Conservation (phyloP, 2,113 vertebrate species). For the Balaenoptera acutorostrata region DNA sequence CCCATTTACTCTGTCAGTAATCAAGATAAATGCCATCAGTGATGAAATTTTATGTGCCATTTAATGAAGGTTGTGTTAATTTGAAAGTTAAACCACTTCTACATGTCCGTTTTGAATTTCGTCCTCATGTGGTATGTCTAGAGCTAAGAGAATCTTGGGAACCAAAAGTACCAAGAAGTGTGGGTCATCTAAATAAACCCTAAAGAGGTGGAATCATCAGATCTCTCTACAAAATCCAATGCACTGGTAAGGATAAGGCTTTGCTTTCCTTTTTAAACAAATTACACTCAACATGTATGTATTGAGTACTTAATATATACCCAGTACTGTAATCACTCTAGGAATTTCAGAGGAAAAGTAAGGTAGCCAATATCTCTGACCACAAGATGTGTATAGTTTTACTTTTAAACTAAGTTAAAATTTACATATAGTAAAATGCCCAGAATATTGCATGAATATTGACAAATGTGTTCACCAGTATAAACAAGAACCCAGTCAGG, state of each 20-base stretch:
- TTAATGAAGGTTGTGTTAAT: background rate
- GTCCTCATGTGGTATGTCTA: background rate
- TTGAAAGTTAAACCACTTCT: background rate
- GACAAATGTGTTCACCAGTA: background rate
- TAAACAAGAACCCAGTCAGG: background rate
- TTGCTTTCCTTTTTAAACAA: background rate
- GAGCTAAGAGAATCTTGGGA: background rate
- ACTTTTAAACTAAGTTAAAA: background rate
- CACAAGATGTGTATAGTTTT: background rate
- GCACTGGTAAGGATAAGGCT: background rate
- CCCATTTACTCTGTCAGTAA: constrained; percentile 59
- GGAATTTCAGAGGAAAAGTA: background rate
- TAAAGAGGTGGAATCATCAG: background rate
- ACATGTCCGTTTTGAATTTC: background rate
- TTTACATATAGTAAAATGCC: background rate
- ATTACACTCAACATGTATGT: background rate
- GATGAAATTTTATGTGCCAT: constrained; percentile 25
- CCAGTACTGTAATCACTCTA: background rate
- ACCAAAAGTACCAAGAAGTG: background rate
- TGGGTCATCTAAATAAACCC: background rate
- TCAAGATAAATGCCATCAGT: constrained; percentile 39
- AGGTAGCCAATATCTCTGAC: no score
- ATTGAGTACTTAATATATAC: background rate
- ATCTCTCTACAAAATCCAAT: background rate
- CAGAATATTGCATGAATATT: background rate